Percentiles rank a stretch among this genome's conserved stretches.
These are phyloP conservation scores for Augochlorella aurata DNA, from an alignment of 2,888 invertebrate species.

Conservation along the genomic window DNA sequence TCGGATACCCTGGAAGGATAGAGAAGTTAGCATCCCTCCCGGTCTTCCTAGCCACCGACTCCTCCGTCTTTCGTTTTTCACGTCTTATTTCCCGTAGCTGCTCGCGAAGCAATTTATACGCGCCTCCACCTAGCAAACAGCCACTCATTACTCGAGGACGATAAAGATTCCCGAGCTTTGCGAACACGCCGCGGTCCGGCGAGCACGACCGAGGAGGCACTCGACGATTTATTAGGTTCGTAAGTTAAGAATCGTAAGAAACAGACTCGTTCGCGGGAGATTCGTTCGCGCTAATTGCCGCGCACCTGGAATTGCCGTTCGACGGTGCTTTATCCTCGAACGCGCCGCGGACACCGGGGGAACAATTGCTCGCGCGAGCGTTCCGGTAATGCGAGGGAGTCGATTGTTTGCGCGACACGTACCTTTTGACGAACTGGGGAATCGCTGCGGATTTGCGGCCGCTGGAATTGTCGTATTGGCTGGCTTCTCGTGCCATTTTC, in stretches of 20 bases:
- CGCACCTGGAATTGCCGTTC: neutral
- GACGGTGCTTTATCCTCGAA: neutral
- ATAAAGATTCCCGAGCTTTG: slow-evolving; percentile 66
- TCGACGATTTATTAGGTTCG: slow-evolving; percentile 56
- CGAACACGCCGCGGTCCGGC: slow-evolving; percentile 57
- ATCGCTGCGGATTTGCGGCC: neutral
- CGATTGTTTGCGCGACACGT: neutral
- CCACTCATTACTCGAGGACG: slow-evolving; percentile 68
- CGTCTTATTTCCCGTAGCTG: slow-evolving; percentile 47
- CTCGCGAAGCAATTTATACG: slow-evolving; percentile 71
- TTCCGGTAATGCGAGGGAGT: neutral
- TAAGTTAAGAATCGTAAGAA: slow-evolving; percentile 61
- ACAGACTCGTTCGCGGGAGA: slow-evolving; percentile 20
- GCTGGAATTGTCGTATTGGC: neutral
- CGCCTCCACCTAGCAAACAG: slow-evolving; percentile 70
- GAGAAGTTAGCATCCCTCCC: slow-evolving; percentile 61
- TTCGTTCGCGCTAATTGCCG: slow-evolving; percentile 49
- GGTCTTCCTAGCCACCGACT: slow-evolving; percentile 7
- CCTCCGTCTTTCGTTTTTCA: slow-evolving; percentile 30
- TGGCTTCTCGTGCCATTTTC: neutral
- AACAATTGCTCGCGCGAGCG: neutral
- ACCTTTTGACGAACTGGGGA: neutral
- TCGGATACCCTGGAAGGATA: slow-evolving; percentile 67
- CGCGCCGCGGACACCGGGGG: neutral
- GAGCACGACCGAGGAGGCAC: slow-evolving; percentile 38